A percentile compares a stretch with the other conserved stretches of the same genome.
phyloP scores from a whole-genome alignment of 2,888 invertebrate species.

The Cancer borealis region DNA sequence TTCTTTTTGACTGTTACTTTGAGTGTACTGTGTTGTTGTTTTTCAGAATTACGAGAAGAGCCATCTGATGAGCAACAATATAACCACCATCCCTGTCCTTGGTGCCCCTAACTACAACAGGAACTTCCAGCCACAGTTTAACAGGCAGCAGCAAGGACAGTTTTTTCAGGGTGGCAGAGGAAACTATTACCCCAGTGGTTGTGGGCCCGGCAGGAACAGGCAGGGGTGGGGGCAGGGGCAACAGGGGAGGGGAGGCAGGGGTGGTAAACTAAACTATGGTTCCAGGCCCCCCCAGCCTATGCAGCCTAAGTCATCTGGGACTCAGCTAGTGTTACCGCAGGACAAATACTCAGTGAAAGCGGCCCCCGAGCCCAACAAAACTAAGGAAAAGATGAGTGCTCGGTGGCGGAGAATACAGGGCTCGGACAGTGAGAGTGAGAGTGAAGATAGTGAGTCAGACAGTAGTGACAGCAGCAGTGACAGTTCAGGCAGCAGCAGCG shows the following conservation, averaged over 20 bases:
- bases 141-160: background rate
- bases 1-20: background rate
- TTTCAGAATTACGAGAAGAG: slow-evolving; percentile 58
- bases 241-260: slow-evolving; percentile 43
- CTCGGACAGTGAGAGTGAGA: slow-evolving; percentile 74
- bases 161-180: slow-evolving; percentile 43
- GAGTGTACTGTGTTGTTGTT: background rate
- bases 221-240: slow-evolving; percentile 14
- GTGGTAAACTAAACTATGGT: slow-evolving; percentile 42
- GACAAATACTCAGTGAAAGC: slow-evolving; percentile 70
- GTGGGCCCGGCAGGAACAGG: slow-evolving; percentile 33
- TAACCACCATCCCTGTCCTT: slow-evolving; percentile 64
- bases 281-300: background rate
- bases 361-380: slow-evolving; percentile 61
- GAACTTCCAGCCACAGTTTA: slow-evolving; percentile 43
- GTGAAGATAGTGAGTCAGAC: slow-evolving; percentile 72
- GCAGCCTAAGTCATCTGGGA: slow-evolving; percentile 18
- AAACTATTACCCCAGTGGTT: slow-evolving; percentile 41
- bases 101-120: slow-evolving; percentile 58
- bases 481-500: slow-evolving; percentile 72
- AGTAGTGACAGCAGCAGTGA: slow-evolving; percentile 73
- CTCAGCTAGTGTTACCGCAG: slow-evolving; percentile 69
- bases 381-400: slow-evolving; percentile 75
- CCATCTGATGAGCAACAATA: slow-evolving; percentile 55
- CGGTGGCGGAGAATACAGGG: slow-evolving; percentile 75